A percentile compares a stretch with the other conserved stretches of the same genome.
These are phyloP conservation scores for Kradibia gibbosae DNA, from an alignment of 1,140 invertebrate genomes.

Conservation along the genomic window DNA sequence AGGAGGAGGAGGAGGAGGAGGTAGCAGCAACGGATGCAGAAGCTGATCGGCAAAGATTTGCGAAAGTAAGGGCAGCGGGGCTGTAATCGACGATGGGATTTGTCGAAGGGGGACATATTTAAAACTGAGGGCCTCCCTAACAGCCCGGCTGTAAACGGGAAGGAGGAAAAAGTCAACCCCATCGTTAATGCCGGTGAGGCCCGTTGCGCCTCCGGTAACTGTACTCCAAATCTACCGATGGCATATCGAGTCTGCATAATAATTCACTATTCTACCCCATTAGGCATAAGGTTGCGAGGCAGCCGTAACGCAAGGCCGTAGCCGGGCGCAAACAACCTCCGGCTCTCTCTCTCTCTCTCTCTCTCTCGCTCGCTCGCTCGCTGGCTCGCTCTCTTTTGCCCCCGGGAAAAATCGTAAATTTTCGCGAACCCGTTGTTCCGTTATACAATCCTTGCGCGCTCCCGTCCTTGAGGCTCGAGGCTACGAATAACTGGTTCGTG, in stretches of 20 bases:
- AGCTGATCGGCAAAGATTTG: too few species aligned
- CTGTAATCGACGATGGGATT: too few species aligned
- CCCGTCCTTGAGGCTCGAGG: slow-evolving; percentile 8
- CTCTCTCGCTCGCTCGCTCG: too few species aligned
- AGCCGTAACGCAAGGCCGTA: slow-evolving; percentile 15
- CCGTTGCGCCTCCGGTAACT: background rate
- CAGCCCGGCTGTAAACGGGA: background rate
- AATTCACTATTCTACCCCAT: slow-evolving; percentile 37
- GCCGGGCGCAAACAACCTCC: too few species aligned
- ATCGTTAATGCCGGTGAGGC: background rate
- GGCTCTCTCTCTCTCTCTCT: too few species aligned
- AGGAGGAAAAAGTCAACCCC: slow-evolving; percentile 2
- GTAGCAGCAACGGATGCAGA: too few species aligned
- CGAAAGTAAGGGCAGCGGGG: too few species aligned
- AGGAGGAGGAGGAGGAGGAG: too few species aligned
- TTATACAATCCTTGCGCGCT: slow-evolving; percentile 41
- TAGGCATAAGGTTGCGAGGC: slow-evolving; percentile 39
- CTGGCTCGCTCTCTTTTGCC: background rate
- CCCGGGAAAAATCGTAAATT: slow-evolving; percentile 40
- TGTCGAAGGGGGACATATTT: background rate
- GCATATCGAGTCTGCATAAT: background rate
- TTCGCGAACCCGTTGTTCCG: slow-evolving; percentile 38
- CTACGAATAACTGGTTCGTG: slow-evolving; percentile 21
- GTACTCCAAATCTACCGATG: background rate
- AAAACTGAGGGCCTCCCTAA: slow-evolving; percentile 2